These are phyloP conservation scores for Chrysolina oricalcia DNA, from an alignment of 2,888 invertebrate genomes.

Conservation along the genomic window DNA sequence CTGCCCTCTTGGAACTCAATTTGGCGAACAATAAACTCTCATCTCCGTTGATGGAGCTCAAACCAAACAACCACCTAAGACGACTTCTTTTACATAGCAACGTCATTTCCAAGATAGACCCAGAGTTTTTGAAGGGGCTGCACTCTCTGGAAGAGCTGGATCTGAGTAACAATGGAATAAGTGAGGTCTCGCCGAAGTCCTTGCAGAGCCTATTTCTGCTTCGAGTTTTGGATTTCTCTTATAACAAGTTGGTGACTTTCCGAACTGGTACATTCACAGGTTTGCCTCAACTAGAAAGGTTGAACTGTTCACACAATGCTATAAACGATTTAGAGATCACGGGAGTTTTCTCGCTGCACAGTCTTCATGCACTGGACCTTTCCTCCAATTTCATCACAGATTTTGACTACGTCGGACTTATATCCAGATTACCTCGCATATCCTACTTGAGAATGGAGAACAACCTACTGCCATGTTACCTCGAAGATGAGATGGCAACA, in stretches of 20 bases:
- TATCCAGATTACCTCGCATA: slow-evolving; percentile 64
- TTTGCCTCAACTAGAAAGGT: slow-evolving; percentile 64
- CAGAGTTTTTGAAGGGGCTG: slow-evolving; percentile 62
- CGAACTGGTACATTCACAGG: slow-evolving; percentile 65
- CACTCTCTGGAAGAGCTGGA: slow-evolving; percentile 63
- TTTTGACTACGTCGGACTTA: slow-evolving; percentile 65
- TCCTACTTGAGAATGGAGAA: slow-evolving; percentile 63
- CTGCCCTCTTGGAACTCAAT: slow-evolving; percentile 60
- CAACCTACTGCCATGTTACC: slow-evolving; percentile 65
- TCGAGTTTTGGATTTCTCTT: slow-evolving; percentile 60
- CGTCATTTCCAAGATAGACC: slow-evolving; percentile 57
- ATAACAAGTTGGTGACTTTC: slow-evolving; percentile 63
- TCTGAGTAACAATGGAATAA: slow-evolving; percentile 63
- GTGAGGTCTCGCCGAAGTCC: slow-evolving; percentile 57
- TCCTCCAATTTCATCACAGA: slow-evolving; percentile 65
- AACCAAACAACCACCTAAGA: slow-evolving; percentile 57
- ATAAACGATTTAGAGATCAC: slow-evolving; percentile 61
- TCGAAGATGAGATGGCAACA: slow-evolving; percentile 65
- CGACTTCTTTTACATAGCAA: slow-evolving; percentile 63
- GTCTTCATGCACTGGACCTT: slow-evolving; percentile 66
- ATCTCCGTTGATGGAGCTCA: slow-evolving; percentile 52
- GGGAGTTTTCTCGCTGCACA: slow-evolving; percentile 65
- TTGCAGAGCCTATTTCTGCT: slow-evolving; percentile 62
- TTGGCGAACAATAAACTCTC: slow-evolving; percentile 62
- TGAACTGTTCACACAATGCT: slow-evolving; percentile 66